A percentile compares a stretch with the other conserved stretches of the same genome.
These are phyloP conservation scores for Mus minutoides DNA, from an alignment of 2,797 vertebrate genomes.

Conservation along the genomic window DNA sequence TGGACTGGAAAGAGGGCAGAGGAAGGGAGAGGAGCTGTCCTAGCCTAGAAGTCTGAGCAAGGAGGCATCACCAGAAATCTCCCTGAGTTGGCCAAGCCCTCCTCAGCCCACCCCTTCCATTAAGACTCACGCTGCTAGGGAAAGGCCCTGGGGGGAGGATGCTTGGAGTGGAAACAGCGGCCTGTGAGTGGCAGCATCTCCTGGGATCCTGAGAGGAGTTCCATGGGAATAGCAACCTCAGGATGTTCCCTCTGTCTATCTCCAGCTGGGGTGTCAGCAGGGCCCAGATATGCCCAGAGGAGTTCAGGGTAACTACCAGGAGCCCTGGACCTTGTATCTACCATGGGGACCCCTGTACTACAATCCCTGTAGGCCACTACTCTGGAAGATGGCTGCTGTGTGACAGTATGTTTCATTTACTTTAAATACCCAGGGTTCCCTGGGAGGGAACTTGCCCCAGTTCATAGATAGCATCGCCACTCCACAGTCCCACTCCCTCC, in stretches of 20 bases:
- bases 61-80: not conserved
- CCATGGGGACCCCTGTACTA: not conserved
- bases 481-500: not conserved
- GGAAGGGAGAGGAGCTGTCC: rapidly evolving
- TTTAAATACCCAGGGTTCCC: no score
- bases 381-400: rapidly evolving
- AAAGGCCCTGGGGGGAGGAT: not conserved
- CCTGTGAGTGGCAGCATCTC: rapidly evolving
- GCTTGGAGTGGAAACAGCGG: constrained; percentile 69
- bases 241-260: not conserved
- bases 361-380: rapidly evolving
- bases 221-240: rapidly evolving
- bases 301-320: not conserved
- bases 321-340: not conserved
- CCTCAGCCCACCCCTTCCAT: not conserved
- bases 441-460: not conserved
- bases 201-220: rapidly evolving
- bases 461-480: rapidly evolving
- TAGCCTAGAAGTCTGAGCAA: not conserved
- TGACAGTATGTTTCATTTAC: rapidly evolving
- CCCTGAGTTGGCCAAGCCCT: not conserved
- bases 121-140: not conserved
- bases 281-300: not conserved
- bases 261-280: rapidly evolving
- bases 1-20: not conserved